phyloP scores from a whole-genome alignment of 2,113 vertebrate genomes.

The Prolemur simus region DNA sequence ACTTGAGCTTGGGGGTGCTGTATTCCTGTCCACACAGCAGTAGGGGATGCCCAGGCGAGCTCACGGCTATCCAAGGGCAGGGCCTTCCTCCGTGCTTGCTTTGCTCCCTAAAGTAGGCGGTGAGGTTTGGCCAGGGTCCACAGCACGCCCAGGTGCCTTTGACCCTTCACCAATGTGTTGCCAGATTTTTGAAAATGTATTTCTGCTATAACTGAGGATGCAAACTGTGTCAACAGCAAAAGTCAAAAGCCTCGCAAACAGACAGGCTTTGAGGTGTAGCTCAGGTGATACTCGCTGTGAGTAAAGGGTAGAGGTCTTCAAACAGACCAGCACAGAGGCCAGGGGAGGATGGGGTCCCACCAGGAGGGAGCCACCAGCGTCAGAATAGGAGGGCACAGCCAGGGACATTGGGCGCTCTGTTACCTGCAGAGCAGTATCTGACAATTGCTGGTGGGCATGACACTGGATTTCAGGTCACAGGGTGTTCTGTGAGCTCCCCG shows the following conservation, averaged over 20 bases:
- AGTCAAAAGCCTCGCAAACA: background rate
- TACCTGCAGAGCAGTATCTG: background rate
- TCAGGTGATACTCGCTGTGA: background rate
- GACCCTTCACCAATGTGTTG: background rate
- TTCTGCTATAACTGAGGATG: background rate
- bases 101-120: background rate
- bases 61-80: background rate
- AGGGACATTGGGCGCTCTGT: no score
- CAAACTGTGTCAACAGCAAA: background rate
- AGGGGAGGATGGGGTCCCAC: background rate
- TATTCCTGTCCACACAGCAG: background rate
- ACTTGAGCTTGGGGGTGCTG: background rate
- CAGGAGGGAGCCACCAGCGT: background rate
- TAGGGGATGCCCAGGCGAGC: background rate
- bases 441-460: background rate
- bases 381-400: background rate
- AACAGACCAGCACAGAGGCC: background rate
- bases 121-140: background rate
- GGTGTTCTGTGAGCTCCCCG: background rate
- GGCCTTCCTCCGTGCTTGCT: background rate
- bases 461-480: background rate
- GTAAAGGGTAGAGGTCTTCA: background rate
- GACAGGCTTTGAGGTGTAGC: background rate
- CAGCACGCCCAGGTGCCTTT: fast-evolving
- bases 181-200: background rate